phyloP scores from a whole-genome alignment of 2,113 vertebrate species.

The Toxotes jaculatrix region DNA sequence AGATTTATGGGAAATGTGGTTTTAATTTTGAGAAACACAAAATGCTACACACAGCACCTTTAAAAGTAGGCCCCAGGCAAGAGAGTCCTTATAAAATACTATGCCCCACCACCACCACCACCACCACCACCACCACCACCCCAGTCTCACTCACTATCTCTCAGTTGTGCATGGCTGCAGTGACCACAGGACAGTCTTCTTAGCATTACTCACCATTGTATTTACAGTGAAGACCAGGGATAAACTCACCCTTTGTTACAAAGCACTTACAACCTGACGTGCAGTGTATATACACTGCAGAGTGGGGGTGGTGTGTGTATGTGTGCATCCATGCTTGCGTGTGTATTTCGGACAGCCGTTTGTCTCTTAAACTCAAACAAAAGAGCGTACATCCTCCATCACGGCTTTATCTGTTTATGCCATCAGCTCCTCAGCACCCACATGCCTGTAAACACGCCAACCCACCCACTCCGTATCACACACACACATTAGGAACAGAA shows the following conservation, averaged over 20 bases:
- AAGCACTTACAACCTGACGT: constrained; percentile 71
- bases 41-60: constrained; percentile 16
- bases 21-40: constrained; percentile 22
- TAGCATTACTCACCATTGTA: constrained; percentile 67
- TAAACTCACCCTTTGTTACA: constrained; percentile 76
- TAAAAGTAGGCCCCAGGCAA: constrained; percentile 1
- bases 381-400: constrained; percentile 71
- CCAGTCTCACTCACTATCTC: constrained; percentile 18
- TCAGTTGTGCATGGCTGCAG: constrained; percentile 25
- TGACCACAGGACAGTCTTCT: constrained; percentile 48
- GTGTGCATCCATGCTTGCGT: constrained; percentile 34
- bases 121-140: neutral
- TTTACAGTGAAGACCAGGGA: constrained; percentile 66
- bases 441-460: constrained; percentile 69
- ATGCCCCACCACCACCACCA: neutral
- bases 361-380: constrained; percentile 79
- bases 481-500: constrained; percentile 31
- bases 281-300: constrained; percentile 56
- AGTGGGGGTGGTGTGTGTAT: constrained; percentile 36
- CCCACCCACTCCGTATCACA: constrained; percentile 56
- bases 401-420: constrained; percentile 79
- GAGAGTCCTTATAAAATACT: constrained; percentile 20
- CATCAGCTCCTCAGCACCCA: constrained; percentile 69
- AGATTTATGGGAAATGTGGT: constrained; percentile 26
- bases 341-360: constrained; percentile 58